Percentiles rank a stretch among this genome's conserved stretches.
Evolutionary conservation across 2,888 invertebrate genomes (phyloP).

Genomic region (Salpingus planirostris): DNA sequence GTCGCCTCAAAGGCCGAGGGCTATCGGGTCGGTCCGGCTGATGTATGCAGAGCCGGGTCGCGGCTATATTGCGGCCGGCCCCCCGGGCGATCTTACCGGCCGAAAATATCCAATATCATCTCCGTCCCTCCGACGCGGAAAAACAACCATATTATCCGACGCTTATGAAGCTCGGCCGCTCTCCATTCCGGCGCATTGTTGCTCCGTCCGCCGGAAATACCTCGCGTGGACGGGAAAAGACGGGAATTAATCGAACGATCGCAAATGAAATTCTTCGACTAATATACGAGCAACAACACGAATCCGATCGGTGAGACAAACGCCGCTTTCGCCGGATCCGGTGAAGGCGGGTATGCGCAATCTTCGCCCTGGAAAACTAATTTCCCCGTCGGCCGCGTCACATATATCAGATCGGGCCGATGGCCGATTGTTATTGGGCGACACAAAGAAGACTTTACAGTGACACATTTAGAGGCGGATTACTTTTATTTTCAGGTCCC

Average conservation of each 20-base stretch:
- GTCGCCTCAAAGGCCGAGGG: conserved; percentile 28
- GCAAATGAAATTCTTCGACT: conserved; percentile 37
- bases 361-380: conserved; percentile 36
- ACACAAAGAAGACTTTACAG: conserved; percentile 44
- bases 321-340: no score
- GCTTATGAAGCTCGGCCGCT: conserved; percentile 30
- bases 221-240: conserved; percentile 28
- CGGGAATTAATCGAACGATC: conserved; percentile 32
- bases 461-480: conserved; percentile 44
- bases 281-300: conserved; percentile 10
- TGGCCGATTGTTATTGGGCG: conserved; percentile 40
- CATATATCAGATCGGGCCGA: conserved; percentile 41
- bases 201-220: conserved; percentile 10
- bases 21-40: conserved; percentile 17
- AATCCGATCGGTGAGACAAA: conserved; percentile 10
- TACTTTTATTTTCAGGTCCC: conserved; percentile 39
- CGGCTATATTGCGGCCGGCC: conserved; percentile 35
- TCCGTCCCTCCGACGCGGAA: conserved; percentile 35
- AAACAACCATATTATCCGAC: conserved; percentile 39
- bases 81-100: conserved; percentile 33
- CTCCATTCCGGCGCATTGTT: conserved; percentile 25
- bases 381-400: conserved; percentile 40
- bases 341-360: conserved; percentile 15
- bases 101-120: conserved; percentile 40
- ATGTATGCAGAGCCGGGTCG: conserved; percentile 33